A percentile compares a stretch with the other conserved stretches of the same genome.
Conservation (phyloP, 2,113 vertebrate genomes). For the Nothoprocta perdicaria region DNA sequence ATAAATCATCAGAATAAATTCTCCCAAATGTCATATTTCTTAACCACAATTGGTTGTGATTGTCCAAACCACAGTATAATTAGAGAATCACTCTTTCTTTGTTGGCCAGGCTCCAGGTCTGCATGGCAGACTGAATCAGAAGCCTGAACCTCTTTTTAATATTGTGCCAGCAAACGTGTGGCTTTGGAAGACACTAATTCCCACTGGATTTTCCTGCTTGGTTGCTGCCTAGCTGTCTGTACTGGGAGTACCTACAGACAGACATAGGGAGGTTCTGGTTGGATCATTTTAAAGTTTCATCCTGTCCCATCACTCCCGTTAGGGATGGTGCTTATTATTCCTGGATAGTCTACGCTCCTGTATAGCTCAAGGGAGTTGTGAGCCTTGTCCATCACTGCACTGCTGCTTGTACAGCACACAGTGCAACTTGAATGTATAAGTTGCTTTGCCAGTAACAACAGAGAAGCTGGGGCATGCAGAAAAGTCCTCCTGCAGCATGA, state of each 20-base stretch:
- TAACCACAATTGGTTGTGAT: constrained; percentile 58
- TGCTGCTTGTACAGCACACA: not conserved
- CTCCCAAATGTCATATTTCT: constrained; percentile 60
- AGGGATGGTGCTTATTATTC: constrained; percentile 12
- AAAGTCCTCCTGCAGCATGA: not conserved
- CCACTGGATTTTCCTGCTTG: not conserved
- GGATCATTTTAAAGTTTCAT: constrained; percentile 2
- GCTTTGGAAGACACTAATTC: not conserved
- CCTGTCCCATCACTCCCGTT: not conserved
- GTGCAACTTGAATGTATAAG: constrained; percentile 16
- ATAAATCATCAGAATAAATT: constrained; percentile 66
- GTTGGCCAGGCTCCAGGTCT: constrained; percentile 17
- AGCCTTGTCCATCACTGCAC: constrained; percentile 37
- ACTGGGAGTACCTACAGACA: fast-evolving
- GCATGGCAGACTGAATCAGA: not conserved
- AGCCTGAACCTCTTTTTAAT: not conserved
- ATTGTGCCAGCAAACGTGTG: not conserved
- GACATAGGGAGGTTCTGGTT: not conserved
- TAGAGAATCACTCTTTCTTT: constrained; percentile 47
- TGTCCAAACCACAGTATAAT: constrained; percentile 67
- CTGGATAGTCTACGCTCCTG: not conserved
- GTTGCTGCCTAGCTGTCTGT: not conserved
- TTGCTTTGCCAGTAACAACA: not conserved
- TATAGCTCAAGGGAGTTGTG: not conserved
- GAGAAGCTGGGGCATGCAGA: fast-evolving